Conservation (phyloP, 2,113 vertebrate species). For the Hucho hucho region DNA sequence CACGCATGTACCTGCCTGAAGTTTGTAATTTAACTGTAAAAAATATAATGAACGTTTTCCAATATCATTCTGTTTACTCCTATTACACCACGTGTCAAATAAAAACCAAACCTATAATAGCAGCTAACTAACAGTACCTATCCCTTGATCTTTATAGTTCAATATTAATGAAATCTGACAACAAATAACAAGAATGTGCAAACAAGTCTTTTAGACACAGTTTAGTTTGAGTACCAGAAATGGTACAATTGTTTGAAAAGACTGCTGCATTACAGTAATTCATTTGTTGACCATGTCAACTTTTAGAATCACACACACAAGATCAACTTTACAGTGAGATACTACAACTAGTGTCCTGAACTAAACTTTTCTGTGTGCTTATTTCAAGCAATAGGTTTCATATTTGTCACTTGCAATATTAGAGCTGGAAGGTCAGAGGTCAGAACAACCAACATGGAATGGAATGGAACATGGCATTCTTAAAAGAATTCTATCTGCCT, state of each 20-base stretch:
- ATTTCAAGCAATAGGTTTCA: slow-evolving; percentile 1
- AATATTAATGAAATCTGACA: background rate
- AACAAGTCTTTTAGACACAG: background rate
- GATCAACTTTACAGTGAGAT: background rate
- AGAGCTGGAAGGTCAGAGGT: background rate
- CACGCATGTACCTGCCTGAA: background rate
- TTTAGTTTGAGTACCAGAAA: background rate
- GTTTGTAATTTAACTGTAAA: background rate
- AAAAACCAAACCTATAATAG: background rate
- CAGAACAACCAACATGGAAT: background rate
- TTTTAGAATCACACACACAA: background rate
- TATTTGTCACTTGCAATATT: background rate
- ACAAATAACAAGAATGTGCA: background rate
- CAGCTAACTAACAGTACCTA: background rate
- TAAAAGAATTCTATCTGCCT: background rate
- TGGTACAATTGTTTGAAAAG: background rate
- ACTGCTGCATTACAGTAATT: background rate
- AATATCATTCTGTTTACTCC: background rate
- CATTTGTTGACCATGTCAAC: background rate
- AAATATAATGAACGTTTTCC: background rate
- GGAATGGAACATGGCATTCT: background rate
- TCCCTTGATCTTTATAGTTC: background rate
- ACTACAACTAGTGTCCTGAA: background rate
- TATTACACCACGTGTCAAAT: background rate
- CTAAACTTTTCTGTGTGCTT: background rate